A percentile compares a stretch with the other conserved stretches of the same genome.
Conservation (phyloP, 2,797 vertebrate genomes). For the Neoniphon sammara region DNA sequence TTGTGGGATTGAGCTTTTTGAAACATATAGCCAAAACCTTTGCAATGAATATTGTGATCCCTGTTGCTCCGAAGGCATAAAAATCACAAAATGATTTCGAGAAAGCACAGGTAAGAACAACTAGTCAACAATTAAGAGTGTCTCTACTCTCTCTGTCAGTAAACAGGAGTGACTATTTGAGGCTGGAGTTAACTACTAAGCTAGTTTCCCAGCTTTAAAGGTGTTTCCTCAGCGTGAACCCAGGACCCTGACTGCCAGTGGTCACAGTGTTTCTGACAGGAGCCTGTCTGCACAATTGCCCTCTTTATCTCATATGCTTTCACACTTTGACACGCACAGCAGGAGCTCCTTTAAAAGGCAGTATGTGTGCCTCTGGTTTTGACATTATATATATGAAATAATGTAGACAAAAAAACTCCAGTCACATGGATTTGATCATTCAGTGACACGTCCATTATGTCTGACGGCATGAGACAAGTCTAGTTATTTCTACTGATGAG, state of each 20-base stretch:
- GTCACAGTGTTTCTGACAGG: slow-evolving; percentile 71
- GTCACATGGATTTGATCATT: slow-evolving; percentile 25
- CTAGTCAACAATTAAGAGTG: no score
- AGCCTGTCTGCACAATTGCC: slow-evolving; percentile 33
- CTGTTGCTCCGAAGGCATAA: background rate
- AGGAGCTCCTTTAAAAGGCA: slow-evolving; percentile 41
- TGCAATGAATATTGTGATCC: background rate
- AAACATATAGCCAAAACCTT: slow-evolving; percentile 36
- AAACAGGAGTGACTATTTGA: background rate
- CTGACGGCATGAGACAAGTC: slow-evolving; percentile 14
- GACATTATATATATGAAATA: slow-evolving; percentile 60
- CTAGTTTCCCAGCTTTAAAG: background rate
- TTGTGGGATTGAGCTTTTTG: slow-evolving; percentile 53
- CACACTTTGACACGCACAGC: slow-evolving; percentile 66
- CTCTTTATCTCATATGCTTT: slow-evolving; percentile 60
- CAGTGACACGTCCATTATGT: background rate
- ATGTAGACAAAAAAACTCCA: slow-evolving; percentile 9
- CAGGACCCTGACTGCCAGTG: slow-evolving; percentile 28
- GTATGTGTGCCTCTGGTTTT: slow-evolving; percentile 66
- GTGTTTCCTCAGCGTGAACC: slow-evolving; percentile 18
- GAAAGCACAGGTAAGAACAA: background rate
- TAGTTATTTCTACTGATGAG: background rate
- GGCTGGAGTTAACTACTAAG: background rate
- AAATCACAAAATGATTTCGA: background rate
- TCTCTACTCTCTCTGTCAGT: no score